These are phyloP conservation scores for Tenthredo mesomela DNA, from an alignment of 2,888 invertebrate species.

Conservation along the genomic window DNA sequence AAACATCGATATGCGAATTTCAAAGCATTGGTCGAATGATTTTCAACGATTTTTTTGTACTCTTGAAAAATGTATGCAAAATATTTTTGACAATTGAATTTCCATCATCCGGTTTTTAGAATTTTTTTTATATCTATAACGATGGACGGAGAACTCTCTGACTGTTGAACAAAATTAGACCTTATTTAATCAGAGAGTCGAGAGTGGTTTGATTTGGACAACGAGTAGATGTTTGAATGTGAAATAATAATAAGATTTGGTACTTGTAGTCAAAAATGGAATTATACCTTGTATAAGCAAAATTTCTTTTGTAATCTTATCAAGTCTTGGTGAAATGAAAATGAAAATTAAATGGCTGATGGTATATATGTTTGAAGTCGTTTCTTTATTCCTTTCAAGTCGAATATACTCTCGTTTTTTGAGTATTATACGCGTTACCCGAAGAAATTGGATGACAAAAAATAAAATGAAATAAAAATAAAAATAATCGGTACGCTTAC, in stretches of 20 bases:
- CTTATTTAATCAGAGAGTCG: not conserved
- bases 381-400: not conserved
- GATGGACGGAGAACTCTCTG: not conserved
- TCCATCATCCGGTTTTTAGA: not conserved
- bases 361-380: conserved; percentile 1
- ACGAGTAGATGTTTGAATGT: not conserved
- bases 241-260: not conserved
- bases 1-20: not conserved
- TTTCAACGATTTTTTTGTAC: not conserved
- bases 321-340: not conserved
- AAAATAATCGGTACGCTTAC: not conserved
- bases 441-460: not conserved
- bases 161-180: not conserved
- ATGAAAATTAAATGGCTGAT: not conserved
- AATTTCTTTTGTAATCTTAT: not conserved
- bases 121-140: not conserved
- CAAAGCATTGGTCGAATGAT: not conserved
- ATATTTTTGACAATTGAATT: not conserved
- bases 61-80: not conserved
- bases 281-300: not conserved
- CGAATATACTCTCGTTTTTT: not conserved
- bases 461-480: not conserved
- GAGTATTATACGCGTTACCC: not conserved
- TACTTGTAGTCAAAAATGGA: not conserved
- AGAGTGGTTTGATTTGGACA: not conserved